Percentiles rank a stretch among this genome's conserved stretches.
phyloP scores from a whole-genome alignment of 2,113 vertebrate genomes.

The pig (Sus scrofa) region DNA sequence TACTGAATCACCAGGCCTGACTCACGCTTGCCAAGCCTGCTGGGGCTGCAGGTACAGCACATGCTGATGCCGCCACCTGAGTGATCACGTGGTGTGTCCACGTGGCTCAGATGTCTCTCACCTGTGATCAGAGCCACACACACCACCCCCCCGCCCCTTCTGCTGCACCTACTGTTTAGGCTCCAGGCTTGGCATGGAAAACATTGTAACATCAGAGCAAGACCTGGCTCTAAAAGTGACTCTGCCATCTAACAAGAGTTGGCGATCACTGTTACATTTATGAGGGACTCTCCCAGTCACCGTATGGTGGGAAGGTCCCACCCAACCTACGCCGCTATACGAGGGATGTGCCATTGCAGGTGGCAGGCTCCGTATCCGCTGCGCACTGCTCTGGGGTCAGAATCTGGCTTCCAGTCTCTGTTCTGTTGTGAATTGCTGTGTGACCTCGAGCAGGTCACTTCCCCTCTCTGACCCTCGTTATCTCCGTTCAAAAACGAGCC shows the following conservation, averaged over 20 bases:
- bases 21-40: neutral
- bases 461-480: neutral
- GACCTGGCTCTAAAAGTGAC: neutral
- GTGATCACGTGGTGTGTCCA: rapidly evolving
- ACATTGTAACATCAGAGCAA: neutral
- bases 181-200: neutral
- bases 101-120: rapidly evolving
- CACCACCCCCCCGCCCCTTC: neutral
- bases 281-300: neutral
- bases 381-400: neutral
- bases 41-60: neutral
- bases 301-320: neutral
- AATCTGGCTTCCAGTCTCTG: neutral
- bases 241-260: neutral
- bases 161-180: neutral
- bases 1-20: neutral
- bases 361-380: neutral
- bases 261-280: neutral
- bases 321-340: no score
- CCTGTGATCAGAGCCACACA: neutral
- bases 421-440: neutral
- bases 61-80: neutral
- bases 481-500: neutral
- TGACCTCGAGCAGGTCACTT: neutral
- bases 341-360: neutral